phyloP scores from a whole-genome alignment of 2,797 vertebrate genomes.

The Fistularia tabacaria region DNA sequence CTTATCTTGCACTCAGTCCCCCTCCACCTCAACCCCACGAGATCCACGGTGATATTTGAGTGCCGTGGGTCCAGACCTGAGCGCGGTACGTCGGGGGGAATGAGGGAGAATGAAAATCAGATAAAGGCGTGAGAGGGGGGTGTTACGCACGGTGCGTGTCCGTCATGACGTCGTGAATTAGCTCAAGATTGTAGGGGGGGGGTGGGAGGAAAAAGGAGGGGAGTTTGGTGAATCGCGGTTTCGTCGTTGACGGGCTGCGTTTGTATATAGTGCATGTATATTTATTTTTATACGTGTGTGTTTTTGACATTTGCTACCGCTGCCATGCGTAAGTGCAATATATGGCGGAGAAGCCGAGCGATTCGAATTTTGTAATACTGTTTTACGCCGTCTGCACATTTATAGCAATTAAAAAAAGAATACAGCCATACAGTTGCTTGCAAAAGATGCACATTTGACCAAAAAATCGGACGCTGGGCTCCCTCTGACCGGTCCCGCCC shows the following conservation, averaged over 20 bases:
- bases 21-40: conserved; percentile 3
- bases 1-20: conserved; percentile 31
- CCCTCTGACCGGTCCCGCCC: conserved; percentile 47
- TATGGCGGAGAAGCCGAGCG: conserved; percentile 17
- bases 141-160: conserved; percentile 70
- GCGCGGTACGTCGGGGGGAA: conserved; percentile 6
- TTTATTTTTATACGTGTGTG: conserved; percentile 40
- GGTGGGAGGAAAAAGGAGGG: conserved; percentile 53
- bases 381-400: conserved; percentile 49
- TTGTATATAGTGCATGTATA: conserved; percentile 62
- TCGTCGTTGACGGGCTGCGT: conserved; percentile 37
- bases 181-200: conserved; percentile 64
- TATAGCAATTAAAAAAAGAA: conserved; percentile 56
- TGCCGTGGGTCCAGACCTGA: conserved; percentile 19
- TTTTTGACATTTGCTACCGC: conserved; percentile 38
- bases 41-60: conserved; percentile 28
- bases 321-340: conserved; percentile 39
- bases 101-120: neutral
- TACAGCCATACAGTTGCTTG: conserved; percentile 32
- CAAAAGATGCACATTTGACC: conserved; percentile 58
- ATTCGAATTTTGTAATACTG: conserved; percentile 29
- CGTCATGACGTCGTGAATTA: conserved; percentile 74
- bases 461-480: conserved; percentile 53
- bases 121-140: conserved; percentile 38
- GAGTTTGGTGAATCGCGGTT: conserved; percentile 63